These are phyloP conservation scores for Tricholaema leucomelas DNA, from an alignment of 2,113 vertebrate genomes.

Conservation along the genomic window DNA sequence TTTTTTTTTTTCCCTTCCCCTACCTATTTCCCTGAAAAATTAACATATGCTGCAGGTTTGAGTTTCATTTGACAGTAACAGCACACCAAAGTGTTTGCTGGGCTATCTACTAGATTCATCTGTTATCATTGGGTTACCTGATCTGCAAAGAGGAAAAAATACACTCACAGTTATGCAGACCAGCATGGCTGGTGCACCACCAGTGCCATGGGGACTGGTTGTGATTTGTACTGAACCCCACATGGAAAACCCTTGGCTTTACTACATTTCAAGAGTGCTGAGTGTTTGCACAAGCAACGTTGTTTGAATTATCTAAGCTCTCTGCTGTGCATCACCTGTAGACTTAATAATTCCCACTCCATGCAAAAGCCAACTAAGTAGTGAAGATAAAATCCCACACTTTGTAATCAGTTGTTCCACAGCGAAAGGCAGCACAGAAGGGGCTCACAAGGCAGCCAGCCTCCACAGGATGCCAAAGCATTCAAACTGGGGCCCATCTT, in stretches of 20 bases:
- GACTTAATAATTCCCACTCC: background rate
- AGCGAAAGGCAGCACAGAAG: background rate
- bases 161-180: background rate
- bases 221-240: background rate
- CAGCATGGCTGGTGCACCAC: background rate
- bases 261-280: background rate
- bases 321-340: background rate
- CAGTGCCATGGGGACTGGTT: background rate
- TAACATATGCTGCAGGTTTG: background rate
- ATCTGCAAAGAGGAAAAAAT: background rate
- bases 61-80: conserved; percentile 27
- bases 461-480: background rate
- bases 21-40: background rate
- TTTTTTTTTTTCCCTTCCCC: background rate
- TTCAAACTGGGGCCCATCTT: background rate
- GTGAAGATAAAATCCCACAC: background rate
- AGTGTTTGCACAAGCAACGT: background rate
- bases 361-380: background rate
- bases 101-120: conserved; percentile 20
- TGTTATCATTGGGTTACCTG: background rate
- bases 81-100: background rate
- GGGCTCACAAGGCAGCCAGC: background rate
- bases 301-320: background rate
- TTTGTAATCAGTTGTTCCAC: background rate
- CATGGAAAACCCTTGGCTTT: background rate